Percentiles rank a stretch among this genome's conserved stretches.
Evolutionary conservation across 2,888 invertebrate genomes (phyloP).

Genomic region (Hartigia nigra): DNA sequence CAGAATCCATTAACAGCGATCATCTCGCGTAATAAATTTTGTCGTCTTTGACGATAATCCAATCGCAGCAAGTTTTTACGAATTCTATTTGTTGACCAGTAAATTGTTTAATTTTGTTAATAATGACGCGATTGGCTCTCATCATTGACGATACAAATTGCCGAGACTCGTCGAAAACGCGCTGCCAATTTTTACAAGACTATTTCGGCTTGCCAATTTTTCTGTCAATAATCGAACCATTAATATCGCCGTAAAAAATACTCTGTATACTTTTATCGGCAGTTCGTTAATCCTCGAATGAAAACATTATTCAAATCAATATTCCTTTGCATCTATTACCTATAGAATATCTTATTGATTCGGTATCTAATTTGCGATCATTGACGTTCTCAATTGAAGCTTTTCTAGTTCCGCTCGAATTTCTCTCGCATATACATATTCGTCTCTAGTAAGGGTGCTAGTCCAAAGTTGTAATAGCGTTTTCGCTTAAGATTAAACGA

Average conservation of each 20-base stretch:
- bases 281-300: slow-evolving; percentile 12
- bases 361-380: background rate
- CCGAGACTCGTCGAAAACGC: background rate
- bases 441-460: background rate
- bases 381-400: background rate
- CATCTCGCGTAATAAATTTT: background rate
- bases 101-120: slow-evolving; percentile 60
- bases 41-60: background rate
- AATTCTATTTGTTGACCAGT: slow-evolving; percentile 57
- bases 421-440: background rate
- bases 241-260: slow-evolving; percentile 21
- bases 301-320: background rate
- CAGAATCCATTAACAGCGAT: background rate
- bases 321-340: background rate
- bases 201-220: slow-evolving; percentile 17
- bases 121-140: background rate
- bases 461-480: background rate
- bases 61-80: slow-evolving; percentile 36
- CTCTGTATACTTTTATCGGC: slow-evolving; percentile 20
- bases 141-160: background rate
- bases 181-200: background rate
- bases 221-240: slow-evolving; percentile 12
- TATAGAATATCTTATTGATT: background rate
- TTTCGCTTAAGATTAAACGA: background rate
- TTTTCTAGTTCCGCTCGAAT: background rate